These are phyloP conservation scores for Spongilla lacustris DNA, from an alignment of 37 sponge, comb jelly and placozoan species.

Conservation along the genomic window DNA sequence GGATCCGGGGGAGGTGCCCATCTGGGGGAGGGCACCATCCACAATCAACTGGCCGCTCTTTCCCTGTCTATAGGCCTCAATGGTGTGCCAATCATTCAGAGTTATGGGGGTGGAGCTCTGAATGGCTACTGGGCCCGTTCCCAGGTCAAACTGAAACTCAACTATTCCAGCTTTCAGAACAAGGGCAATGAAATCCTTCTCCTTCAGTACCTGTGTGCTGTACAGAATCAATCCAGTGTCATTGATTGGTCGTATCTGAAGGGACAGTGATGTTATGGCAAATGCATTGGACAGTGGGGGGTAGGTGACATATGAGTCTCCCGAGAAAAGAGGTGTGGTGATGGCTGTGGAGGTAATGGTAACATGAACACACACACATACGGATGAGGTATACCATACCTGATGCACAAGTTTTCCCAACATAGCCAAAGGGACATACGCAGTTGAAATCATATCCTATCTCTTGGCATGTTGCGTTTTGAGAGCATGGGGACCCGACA, in stretches of 20 bases:
- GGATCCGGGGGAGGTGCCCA: conserved; percentile 27
- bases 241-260: conserved; percentile 45
- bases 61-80: conserved; percentile 45
- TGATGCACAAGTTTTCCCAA: conserved; percentile 35
- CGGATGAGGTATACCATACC: background rate
- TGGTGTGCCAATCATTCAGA: conserved; percentile 57
- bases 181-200: conserved; percentile 63
- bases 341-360: conserved; percentile 14
- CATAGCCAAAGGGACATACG: conserved; percentile 27
- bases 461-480: background rate
- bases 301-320: conserved; percentile 24
- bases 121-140: conserved; percentile 37
- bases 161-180: conserved; percentile 23
- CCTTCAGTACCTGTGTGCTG: conserved; percentile 25
- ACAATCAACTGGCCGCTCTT: conserved; percentile 49
- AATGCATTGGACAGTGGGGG: conserved; percentile 36
- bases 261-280: conserved; percentile 34
- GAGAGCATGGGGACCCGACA: background rate
- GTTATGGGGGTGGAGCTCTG: conserved; percentile 14
- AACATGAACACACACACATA: background rate
- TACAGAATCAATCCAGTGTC: conserved; percentile 57
- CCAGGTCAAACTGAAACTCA: conserved; percentile 62
- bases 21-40: conserved; percentile 24
- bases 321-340: conserved; percentile 32
- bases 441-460: background rate